Evolutionary conservation across 2,113 vertebrate species (phyloP).

Genomic region (Hystrix cristata): DNA sequence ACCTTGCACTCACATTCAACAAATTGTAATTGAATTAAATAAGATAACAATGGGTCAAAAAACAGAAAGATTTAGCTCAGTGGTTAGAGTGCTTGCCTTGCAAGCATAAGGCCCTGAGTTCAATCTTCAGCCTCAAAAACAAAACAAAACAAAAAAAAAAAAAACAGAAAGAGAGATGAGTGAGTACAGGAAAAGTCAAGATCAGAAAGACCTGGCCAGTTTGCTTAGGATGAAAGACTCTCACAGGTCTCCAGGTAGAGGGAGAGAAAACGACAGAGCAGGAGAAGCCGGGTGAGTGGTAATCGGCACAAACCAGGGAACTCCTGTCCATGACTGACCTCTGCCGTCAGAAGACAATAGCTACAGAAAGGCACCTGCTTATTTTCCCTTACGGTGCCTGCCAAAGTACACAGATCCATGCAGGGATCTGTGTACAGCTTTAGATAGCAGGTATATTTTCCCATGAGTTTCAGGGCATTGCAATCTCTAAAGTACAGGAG

Average conservation of each 20-base stretch:
- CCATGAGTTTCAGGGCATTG: rapidly evolving
- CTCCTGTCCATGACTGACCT: not conserved
- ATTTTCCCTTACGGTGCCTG: rapidly evolving
- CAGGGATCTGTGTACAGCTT: not conserved
- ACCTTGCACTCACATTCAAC: not conserved
- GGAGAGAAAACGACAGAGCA: not conserved
- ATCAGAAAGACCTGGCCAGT: not conserved
- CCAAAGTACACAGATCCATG: rapidly evolving
- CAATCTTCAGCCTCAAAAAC: no score
- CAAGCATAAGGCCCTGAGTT: no score
- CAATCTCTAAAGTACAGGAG: not conserved
- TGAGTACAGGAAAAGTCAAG: not conserved
- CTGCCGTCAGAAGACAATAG: not conserved
- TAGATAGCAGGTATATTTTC: rapidly evolving
- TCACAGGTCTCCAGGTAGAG: not conserved
- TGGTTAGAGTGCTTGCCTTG: no score
- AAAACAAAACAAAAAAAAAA: not conserved
- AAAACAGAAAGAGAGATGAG: not conserved
- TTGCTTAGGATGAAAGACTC: not conserved
- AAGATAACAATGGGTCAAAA: not conserved
- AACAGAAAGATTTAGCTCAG: not conserved
- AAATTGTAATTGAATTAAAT: not conserved
- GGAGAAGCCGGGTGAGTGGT: not conserved
- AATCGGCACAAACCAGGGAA: not conserved
- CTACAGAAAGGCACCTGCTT: rapidly evolving